These are phyloP conservation scores for Noturus placidus DNA, from an alignment of 2,113 vertebrate genomes.

Conservation along the genomic window DNA sequence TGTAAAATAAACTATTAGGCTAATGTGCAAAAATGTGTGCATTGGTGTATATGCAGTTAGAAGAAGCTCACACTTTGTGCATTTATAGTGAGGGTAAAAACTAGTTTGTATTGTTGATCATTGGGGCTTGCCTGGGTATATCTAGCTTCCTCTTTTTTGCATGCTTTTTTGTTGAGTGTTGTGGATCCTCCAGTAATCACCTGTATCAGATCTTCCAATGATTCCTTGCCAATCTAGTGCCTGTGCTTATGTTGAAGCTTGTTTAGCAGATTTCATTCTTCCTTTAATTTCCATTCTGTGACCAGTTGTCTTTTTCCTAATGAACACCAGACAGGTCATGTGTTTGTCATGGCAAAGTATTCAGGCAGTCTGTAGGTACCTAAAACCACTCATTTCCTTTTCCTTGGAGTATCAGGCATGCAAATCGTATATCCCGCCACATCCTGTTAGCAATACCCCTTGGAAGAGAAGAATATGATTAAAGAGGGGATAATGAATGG, in stretches of 20 bases:
- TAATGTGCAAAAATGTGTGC: not conserved
- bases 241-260: not conserved
- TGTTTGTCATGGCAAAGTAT: not conserved
- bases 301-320: conserved; percentile 1
- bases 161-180: not conserved
- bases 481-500: not conserved
- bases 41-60: not conserved
- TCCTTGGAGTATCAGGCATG: conserved; percentile 10
- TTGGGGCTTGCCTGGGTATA: too few relatives aligned
- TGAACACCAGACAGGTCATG: conserved; percentile 6
- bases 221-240: not conserved
- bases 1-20: not conserved
- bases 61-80: not conserved
- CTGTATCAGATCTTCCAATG: not conserved
- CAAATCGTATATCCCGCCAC: conserved; percentile 3
- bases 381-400: conserved; percentile 35
- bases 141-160: not conserved
- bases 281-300: not conserved
- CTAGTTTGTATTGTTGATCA: not conserved
- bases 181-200: not conserved
- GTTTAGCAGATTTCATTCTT: not conserved
- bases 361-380: conserved; percentile 2
- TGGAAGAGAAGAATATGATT: not conserved
- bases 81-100: not conserved
- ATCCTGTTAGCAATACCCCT: conserved; percentile 26